phyloP scores from a whole-genome alignment of 2,797 vertebrate genomes.

The Rhynchotus rufescens region DNA sequence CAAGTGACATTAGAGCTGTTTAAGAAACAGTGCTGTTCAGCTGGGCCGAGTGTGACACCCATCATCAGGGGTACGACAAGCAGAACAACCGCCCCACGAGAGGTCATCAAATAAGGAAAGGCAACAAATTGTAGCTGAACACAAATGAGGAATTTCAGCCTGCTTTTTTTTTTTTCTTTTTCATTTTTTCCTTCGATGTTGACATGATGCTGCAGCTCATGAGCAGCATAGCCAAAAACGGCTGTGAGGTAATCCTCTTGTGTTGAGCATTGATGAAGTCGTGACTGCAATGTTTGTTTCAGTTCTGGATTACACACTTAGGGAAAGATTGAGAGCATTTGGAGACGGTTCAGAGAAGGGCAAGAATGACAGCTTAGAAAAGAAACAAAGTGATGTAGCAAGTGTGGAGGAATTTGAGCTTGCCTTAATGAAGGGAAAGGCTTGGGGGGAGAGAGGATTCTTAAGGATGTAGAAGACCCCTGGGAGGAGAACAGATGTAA shows the following conservation, averaged over 20 bases:
- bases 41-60: background rate
- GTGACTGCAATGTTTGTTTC: background rate
- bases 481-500: background rate
- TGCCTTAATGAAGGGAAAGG: background rate
- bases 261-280: background rate
- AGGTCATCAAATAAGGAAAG: background rate
- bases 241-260: background rate
- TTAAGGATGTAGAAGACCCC: background rate
- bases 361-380: background rate
- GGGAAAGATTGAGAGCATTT: background rate
- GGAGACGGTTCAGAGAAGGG: background rate
- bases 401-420: background rate
- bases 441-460: background rate
- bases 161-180: background rate
- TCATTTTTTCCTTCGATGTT: too few relatives aligned
- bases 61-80: background rate
- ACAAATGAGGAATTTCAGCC: background rate
- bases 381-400: background rate
- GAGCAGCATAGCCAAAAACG: background rate
- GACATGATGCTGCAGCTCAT: background rate
- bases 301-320: background rate
- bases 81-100: background rate
- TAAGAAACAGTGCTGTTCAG: background rate
- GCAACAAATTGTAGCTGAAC: background rate
- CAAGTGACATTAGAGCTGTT: background rate